Conservation (phyloP, 2,888 invertebrate genomes). For the Marronus borbonicus region DNA sequence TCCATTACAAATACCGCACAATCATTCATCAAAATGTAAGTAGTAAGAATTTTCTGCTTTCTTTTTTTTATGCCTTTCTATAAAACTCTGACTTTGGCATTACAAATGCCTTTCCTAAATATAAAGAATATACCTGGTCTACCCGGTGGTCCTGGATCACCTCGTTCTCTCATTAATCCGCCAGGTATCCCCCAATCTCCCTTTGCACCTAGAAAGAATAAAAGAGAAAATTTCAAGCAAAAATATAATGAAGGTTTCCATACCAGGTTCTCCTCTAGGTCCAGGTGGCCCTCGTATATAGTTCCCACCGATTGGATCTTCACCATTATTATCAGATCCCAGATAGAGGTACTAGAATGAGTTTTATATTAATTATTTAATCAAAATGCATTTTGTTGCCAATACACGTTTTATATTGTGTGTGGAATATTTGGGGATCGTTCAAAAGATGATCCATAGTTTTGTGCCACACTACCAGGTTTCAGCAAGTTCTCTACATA, state of each 20-base stretch:
- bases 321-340: neutral
- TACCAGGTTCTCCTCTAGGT: neutral
- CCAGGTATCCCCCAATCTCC: neutral
- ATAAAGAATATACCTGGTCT: constrained; percentile 15
- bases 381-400: no score
- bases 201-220: neutral
- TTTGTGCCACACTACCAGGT: no score
- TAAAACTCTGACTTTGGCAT: no score
- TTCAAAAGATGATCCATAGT: no score
- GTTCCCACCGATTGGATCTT: neutral
- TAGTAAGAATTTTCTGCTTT: no score
- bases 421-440: no score
- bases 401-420: no score
- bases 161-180: neutral
- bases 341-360: neutral
- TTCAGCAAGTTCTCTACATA: no score
- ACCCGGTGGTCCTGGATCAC: constrained; percentile 5
- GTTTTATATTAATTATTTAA: neutral
- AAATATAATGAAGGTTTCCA: neutral
- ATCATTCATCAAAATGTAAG: no score
- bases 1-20: no score
- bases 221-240: neutral
- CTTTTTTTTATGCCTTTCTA: neutral
- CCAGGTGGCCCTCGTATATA: constrained; percentile 13
- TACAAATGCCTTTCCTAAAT: neutral